Evolutionary conservation across 2,113 vertebrate species (phyloP).

Genomic region (Corythornis madagascariensis): DNA sequence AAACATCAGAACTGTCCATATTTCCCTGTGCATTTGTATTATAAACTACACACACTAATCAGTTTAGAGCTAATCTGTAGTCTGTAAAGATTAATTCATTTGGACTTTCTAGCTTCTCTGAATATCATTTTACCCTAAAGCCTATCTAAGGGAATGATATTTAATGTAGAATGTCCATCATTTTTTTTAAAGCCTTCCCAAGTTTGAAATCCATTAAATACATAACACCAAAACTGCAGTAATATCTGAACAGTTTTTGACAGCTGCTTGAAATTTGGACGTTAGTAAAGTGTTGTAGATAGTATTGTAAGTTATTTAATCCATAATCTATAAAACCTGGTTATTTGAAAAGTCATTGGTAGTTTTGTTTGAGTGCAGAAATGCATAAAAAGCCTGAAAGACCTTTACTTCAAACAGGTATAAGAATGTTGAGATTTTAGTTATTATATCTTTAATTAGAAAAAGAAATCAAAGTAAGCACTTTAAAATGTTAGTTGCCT

Average conservation of each 20-base stretch:
- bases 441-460: neutral
- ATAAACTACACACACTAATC: neutral
- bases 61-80: neutral
- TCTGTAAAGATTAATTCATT: neutral
- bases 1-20: neutral
- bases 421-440: neutral
- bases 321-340: neutral
- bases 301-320: conserved; percentile 53
- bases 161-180: conserved; percentile 30
- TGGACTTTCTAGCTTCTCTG: conserved; percentile 15
- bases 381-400: neutral
- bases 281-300: conserved; percentile 2
- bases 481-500: neutral
- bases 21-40: neutral
- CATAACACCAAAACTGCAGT: neutral
- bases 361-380: conserved; percentile 11
- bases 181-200: conserved; percentile 42
- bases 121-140: conserved; percentile 24
- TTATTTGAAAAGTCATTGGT: conserved; percentile 13
- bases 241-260: neutral
- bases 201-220: conserved; percentile 30
- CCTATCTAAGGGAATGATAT: conserved; percentile 39
- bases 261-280: conserved; percentile 6
- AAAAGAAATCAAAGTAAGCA: neutral
- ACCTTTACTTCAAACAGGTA: neutral